Conservation (phyloP, 1,140 invertebrate genomes). For the Camponotus vicinus region DNA sequence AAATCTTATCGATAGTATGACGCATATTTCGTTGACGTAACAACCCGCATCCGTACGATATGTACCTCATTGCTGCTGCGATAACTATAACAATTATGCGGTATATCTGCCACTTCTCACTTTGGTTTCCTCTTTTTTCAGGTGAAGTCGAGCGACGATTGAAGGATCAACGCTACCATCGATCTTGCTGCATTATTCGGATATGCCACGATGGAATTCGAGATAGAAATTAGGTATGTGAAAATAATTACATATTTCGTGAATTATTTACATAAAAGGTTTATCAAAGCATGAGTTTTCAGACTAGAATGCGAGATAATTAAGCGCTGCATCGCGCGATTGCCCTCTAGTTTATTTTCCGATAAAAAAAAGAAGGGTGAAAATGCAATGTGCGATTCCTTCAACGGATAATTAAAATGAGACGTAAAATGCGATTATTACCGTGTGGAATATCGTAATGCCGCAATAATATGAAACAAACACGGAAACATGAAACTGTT, state of each 20-base stretch:
- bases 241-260: background rate
- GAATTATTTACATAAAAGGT: background rate
- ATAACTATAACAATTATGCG: conserved; percentile 26
- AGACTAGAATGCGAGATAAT: background rate
- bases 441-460: conserved; percentile 3
- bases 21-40: conserved; percentile 1
- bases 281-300: background rate
- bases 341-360: background rate
- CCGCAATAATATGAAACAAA: background rate
- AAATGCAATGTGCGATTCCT: background rate
- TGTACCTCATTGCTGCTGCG: background rate
- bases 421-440: conserved; percentile 1
- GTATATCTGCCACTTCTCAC: conserved; percentile 1
- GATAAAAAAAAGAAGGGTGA: background rate
- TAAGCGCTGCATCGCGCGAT: background rate
- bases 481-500: background rate
- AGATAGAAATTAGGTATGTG: conserved; percentile 50
- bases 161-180: conserved; percentile 1
- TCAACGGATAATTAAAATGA: conserved; percentile 22
- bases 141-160: conserved; percentile 28
- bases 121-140: conserved; percentile 3
- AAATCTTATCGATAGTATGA: conserved; percentile 23
- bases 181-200: conserved; percentile 17
- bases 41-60: background rate
- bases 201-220: conserved; percentile 28